phyloP scores from a whole-genome alignment of 2,888 invertebrate genomes.

The Sarcophaga variegata region DNA sequence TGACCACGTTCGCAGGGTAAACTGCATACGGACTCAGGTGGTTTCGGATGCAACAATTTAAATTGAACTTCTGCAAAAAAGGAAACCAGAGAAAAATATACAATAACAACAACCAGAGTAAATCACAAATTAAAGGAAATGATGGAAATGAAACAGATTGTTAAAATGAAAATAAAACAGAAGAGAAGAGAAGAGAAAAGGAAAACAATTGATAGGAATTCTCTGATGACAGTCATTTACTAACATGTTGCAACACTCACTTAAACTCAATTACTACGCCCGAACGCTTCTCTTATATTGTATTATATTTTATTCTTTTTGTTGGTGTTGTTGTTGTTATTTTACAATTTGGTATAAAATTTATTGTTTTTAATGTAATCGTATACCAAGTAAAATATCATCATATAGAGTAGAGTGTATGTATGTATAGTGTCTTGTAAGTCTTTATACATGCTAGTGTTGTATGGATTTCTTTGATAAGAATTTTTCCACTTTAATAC shows the following conservation, averaged over 20 bases:
- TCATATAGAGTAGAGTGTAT: slow-evolving; percentile 10
- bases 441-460: slow-evolving; percentile 14
- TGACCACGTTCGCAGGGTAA: slow-evolving; percentile 93
- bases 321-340: neutral
- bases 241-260: neutral
- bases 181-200: neutral
- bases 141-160: slow-evolving; percentile 47
- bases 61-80: slow-evolving; percentile 89
- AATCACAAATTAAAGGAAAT: slow-evolving; percentile 40
- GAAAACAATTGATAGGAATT: neutral
- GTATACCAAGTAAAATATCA: slow-evolving; percentile 19
- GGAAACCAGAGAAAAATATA: slow-evolving; percentile 8
- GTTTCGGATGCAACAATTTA: slow-evolving; percentile 88
- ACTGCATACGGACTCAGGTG: slow-evolving; percentile 95
- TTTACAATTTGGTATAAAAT: slow-evolving; percentile 10
- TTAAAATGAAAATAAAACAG: slow-evolving; percentile 6
- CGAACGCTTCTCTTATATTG: neutral
- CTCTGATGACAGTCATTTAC: neutral
- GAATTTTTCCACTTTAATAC: slow-evolving; percentile 52
- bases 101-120: slow-evolving; percentile 13
- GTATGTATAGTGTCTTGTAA: neutral
- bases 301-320: no score
- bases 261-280: neutral
- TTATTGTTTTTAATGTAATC: slow-evolving; percentile 31
- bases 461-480: slow-evolving; percentile 36